Evolutionary conservation across 2,888 invertebrate species (phyloP).

Genomic region (Hypsopygia costalis): DNA sequence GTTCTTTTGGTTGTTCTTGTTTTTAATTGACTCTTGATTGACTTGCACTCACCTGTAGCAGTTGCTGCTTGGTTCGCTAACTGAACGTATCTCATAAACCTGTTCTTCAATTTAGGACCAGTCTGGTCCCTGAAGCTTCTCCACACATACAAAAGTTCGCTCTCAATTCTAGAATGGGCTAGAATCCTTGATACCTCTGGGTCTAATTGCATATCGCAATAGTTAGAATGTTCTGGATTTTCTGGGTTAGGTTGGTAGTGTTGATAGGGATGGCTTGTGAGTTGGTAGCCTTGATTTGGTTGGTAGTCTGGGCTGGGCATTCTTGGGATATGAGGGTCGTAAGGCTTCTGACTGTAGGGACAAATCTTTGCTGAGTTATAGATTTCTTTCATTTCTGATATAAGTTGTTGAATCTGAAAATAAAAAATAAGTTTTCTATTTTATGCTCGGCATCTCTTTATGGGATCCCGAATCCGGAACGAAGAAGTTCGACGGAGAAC

Average conservation of each 20-base stretch:
- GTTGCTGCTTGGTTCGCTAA: constrained; percentile 89
- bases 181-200: constrained; percentile 84
- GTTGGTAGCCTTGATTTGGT: constrained; percentile 32
- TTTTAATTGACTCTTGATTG: too few species aligned
- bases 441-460: too few species aligned
- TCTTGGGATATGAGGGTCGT: constrained; percentile 58
- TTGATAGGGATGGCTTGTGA: constrained; percentile 48
- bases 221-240: constrained; percentile 47
- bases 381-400: constrained; percentile 89
- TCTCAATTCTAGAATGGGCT: constrained; percentile 86
- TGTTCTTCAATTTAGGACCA: constrained; percentile 87
- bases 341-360: constrained; percentile 81
- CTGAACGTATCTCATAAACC: constrained; percentile 89
- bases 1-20: too few species aligned
- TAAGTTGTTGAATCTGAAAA: constrained; percentile 84
- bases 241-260: constrained; percentile 55
- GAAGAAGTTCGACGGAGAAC: too few species aligned
- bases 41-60: constrained; percentile 87
- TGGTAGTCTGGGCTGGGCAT: constrained; percentile 26
- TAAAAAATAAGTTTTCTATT: too few species aligned
- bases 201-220: constrained; percentile 82
- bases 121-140: constrained; percentile 89
- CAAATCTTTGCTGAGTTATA: constrained; percentile 87
- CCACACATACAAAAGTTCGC: constrained; percentile 89
- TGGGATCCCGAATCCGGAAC: too few species aligned